A percentile compares a stretch with the other conserved stretches of the same genome.
phyloP scores from a whole-genome alignment of 1,140 invertebrate species.

The Drosophila pruinosa region DNA sequence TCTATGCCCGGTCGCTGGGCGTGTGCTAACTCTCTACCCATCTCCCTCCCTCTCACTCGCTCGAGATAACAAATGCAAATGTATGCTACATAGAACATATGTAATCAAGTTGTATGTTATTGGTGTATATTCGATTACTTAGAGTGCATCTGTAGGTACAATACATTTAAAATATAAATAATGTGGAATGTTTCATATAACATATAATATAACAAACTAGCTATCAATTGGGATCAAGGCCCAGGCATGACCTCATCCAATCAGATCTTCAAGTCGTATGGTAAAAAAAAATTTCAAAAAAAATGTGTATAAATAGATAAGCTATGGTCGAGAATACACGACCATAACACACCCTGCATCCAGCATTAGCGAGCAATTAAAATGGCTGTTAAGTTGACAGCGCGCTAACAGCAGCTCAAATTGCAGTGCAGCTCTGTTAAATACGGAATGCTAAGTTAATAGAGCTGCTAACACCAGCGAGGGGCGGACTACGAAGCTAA shows the following conservation, averaged over 20 bases:
- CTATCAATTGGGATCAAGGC: constrained; percentile 8
- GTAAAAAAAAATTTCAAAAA: constrained; percentile 1
- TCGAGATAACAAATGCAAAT: background rate
- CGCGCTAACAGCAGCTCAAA: background rate
- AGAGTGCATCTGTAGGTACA: constrained; percentile 19
- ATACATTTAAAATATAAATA: constrained; percentile 14
- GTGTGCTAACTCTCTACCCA: background rate
- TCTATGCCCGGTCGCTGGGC: background rate
- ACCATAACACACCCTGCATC: background rate
- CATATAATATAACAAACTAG: constrained; percentile 1
- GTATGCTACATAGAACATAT: background rate
- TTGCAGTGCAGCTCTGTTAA: background rate
- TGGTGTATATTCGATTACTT: constrained; percentile 26
- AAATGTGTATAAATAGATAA: constrained; percentile 9
- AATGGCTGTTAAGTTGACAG: too few species aligned
- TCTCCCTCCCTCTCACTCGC: background rate
- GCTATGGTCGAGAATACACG: background rate
- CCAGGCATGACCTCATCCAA: background rate
- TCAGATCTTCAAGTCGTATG: background rate
- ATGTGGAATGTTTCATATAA: constrained; percentile 22
- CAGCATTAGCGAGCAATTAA: too few species aligned
- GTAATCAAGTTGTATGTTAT: background rate
- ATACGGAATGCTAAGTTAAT: background rate
- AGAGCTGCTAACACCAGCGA: background rate
- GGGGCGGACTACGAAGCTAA: background rate